Percentiles rank a stretch among this genome's conserved stretches.
These are phyloP conservation scores for Chaetoderma sp. DNA, from an alignment of 2,888 invertebrate genomes.

Conservation along the genomic window DNA sequence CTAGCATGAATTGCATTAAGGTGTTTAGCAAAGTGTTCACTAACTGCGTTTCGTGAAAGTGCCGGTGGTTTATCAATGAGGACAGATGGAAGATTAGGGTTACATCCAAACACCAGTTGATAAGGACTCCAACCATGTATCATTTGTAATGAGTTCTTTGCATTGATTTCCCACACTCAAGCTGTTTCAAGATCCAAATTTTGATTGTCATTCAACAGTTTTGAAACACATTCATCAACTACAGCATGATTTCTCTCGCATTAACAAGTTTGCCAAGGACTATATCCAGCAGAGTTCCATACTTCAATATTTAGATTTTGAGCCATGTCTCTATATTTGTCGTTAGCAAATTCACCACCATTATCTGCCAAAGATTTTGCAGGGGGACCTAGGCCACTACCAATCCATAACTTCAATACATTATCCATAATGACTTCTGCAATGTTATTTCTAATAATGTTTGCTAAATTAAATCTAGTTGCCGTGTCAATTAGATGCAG, in stretches of 20 bases:
- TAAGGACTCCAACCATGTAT: constrained; percentile 11
- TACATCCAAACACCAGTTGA: constrained; percentile 24
- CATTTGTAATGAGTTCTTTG: constrained; percentile 3
- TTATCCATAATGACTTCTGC: constrained; percentile 4
- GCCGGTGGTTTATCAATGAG: constrained; percentile 15
- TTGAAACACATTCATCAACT: constrained; percentile 12
- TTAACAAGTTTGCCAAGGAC: constrained; percentile 10
- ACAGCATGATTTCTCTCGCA: constrained; percentile 12
- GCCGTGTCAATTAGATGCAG: constrained; percentile 15
- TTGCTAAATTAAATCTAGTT: constrained; percentile 11
- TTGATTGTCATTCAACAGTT: constrained; percentile 1
- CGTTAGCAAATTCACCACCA: constrained; percentile 18
- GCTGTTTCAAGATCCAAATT: not conserved
- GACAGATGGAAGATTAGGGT: constrained; percentile 18
- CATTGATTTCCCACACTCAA: not conserved
- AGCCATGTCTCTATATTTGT: constrained; percentile 7
- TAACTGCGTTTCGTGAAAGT: not conserved
- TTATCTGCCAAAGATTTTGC: constrained; percentile 12
- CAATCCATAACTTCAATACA: constrained; percentile 10
- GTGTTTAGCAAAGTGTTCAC: constrained; percentile 26
- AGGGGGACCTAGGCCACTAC: constrained; percentile 8
- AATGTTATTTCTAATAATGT: not conserved
- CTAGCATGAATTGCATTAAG: constrained; percentile 27
- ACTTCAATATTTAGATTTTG: constrained; percentile 16
- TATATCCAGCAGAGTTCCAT: not conserved